Percentiles rank a stretch among this genome's conserved stretches.
These are phyloP conservation scores for Galagoides demidoff DNA, from an alignment of 2,797 vertebrate genomes.

Conservation along the genomic window DNA sequence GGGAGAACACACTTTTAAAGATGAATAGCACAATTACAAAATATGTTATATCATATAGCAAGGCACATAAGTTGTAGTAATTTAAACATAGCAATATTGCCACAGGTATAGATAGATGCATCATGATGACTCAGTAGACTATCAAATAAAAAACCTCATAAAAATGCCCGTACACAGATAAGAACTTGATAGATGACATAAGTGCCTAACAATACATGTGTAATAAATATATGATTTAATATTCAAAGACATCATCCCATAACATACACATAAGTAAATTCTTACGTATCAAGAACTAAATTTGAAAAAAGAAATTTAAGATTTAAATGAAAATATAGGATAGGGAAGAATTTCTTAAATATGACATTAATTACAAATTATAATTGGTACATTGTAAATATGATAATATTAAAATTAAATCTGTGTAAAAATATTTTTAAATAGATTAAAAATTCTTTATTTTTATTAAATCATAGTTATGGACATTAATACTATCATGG, in stretches of 20 bases:
- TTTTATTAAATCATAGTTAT: no score
- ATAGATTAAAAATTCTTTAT: background rate
- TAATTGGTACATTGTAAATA: background rate
- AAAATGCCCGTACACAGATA: background rate
- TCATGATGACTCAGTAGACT: background rate
- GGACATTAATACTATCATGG: no score
- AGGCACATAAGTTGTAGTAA: background rate
- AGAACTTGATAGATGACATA: background rate
- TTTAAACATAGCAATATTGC: background rate
- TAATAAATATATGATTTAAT: background rate
- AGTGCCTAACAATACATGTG: background rate
- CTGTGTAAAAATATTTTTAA: background rate
- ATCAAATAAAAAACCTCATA: background rate
- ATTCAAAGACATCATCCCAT: background rate
- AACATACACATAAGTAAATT: background rate
- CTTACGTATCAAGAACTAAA: background rate
- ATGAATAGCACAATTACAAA: background rate
- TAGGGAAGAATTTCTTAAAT: background rate
- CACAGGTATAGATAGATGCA: background rate
- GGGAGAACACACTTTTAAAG: background rate
- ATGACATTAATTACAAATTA: background rate
- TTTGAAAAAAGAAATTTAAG: background rate
- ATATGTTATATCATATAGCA: background rate
- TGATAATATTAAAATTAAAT: background rate
- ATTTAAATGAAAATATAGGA: background rate